Base-by-base conservation (phyloP, 2,888 invertebrate genomes). In the Acrobeloides nanus region DNA sequence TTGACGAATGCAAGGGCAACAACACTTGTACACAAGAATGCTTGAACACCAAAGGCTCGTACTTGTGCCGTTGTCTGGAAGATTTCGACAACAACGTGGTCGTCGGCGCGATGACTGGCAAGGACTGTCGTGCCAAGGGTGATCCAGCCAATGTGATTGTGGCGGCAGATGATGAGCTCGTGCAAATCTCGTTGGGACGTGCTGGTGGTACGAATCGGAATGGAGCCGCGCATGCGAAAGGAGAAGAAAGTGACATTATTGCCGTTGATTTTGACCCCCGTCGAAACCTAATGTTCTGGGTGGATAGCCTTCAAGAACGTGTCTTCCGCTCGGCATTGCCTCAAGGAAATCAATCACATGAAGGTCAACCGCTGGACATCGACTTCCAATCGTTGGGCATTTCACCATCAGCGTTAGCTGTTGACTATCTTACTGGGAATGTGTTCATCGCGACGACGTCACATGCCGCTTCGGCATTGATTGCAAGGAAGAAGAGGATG, bases 11-110 rank as follows among this genome's bases (percentile, higher is more conserved):
- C 45, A 55, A 82, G 2, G 47, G 81, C 81, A 21, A 87, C 88
- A 76, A 79, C 62, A 84, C 85, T 54, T 97, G 97, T 78, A 88
- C 92, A 1, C 97, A 97, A 72, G 78, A 85, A 29, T 97, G 97
- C 73, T 81, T 81, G 45, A 97, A 97, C 75, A 76, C 88, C 39
- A 90, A 93, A 72, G 95, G 93, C 24, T 83, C 84, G 0, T 87
- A 84, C 70, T 82, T 83, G 46, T 97, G 97, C 74, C 81, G 83
- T 21, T 97, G 97, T 66, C 81, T 84, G 17, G 68, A 67, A 4
- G 75, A 69, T 42, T 74, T 68, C 58, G 67, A 64, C 46, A 68
- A 73, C 58, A 69, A 65, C 41, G 72, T 72, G 4, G 63, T 68
- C 27, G 64, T 73, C 6, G 74, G 72, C 4, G 66, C 66, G 12